These are phyloP conservation scores for Ailurus styani DNA, from an alignment of 2,113 vertebrate genomes.

Conservation along the genomic window DNA sequence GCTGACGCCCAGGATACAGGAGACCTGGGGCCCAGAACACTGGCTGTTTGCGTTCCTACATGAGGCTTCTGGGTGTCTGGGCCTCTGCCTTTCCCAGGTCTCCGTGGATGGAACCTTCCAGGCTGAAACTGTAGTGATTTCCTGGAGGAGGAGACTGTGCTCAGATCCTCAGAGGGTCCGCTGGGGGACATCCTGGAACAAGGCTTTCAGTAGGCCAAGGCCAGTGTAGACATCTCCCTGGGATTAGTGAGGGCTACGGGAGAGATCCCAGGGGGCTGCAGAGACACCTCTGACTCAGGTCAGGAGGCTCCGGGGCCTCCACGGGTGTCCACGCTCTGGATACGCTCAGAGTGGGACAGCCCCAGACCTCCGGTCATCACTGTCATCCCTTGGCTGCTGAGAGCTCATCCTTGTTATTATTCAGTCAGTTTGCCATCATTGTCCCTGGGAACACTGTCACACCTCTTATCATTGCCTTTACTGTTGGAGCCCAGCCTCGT, in stretches of 20 bases:
- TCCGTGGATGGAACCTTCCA: not conserved
- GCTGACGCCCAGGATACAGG: not conserved
- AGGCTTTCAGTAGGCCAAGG: not conserved
- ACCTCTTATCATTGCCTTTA: not conserved
- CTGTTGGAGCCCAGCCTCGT: not conserved
- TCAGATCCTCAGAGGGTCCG: not conserved
- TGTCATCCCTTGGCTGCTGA: not conserved
- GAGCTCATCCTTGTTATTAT: not conserved
- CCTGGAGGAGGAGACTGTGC: not conserved
- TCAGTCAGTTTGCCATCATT: not conserved
- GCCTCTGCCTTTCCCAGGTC: not conserved
- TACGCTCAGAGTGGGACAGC: rapidly evolving
- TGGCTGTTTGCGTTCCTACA: too few species aligned
- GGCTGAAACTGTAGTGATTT: too few species aligned
- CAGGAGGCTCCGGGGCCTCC: not conserved
- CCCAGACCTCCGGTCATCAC: not conserved
- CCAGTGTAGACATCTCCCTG: not conserved
- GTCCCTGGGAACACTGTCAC: not conserved
- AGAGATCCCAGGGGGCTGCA: not conserved
- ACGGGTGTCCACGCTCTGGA: rapidly evolving
- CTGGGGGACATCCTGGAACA: not conserved
- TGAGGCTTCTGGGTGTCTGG: not conserved
- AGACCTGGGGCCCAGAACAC: not conserved
- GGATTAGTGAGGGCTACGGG: too few species aligned
- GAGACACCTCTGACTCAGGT: not conserved